A percentile compares a stretch with the other conserved stretches of the same genome.
phyloP scores from a whole-genome alignment of 2,888 invertebrate species.

The Phyllotreta striolata region DNA sequence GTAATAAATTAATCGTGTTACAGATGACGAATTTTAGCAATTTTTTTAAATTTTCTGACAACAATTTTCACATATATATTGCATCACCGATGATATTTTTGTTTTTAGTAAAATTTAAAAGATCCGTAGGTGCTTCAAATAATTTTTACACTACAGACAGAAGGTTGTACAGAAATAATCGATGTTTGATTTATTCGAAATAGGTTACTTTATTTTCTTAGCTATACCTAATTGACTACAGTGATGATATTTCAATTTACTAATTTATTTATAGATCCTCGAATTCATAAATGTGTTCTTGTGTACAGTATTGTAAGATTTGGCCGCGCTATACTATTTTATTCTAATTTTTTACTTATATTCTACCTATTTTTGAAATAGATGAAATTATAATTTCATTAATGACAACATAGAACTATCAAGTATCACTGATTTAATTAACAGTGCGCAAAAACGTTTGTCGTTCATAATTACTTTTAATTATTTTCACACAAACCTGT shows the following conservation, averaged over 20 bases:
- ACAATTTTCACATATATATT: conserved; percentile 55
- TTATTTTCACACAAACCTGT: too few species aligned
- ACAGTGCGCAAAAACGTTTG: too few species aligned
- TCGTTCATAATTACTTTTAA: too few species aligned
- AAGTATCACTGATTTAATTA: too few species aligned
- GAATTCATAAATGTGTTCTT: conserved; percentile 26
- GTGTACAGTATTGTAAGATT: conserved; percentile 45
- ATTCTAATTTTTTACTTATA: neutral
- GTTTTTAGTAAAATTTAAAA: conserved; percentile 35
- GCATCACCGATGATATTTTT: conserved; percentile 21
- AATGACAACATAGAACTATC: too few species aligned
- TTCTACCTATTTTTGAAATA: too few species aligned
- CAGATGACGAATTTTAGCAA: conserved; percentile 10
- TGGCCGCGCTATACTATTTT: conserved; percentile 22
- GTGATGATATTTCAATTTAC: conserved; percentile 28
- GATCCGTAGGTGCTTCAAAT: conserved; percentile 34
- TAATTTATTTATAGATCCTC: conserved; percentile 32
- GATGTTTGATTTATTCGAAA: conserved; percentile 30
- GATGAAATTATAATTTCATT: too few species aligned
- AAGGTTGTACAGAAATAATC: conserved; percentile 38
- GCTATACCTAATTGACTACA: conserved; percentile 31
- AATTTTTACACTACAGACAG: conserved; percentile 35
- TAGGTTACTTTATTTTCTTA: conserved; percentile 35
- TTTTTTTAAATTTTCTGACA: conserved; percentile 54
- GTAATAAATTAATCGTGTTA: conserved; percentile 16